Conservation (phyloP, 2,888 invertebrate species). For the Aleiodes leptofemur region DNA sequence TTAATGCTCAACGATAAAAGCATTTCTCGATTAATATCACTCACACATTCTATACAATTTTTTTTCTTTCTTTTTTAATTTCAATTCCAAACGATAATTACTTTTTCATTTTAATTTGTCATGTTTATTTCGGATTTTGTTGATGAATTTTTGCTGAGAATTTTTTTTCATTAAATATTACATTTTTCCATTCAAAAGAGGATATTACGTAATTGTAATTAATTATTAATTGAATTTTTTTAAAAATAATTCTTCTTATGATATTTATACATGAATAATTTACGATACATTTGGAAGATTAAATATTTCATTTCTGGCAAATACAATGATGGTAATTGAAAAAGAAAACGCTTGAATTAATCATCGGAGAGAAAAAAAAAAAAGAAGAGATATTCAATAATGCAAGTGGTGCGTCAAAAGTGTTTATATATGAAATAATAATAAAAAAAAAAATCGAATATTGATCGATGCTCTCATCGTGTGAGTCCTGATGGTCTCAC, state of each 20-base stretch:
- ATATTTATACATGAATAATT: not conserved
- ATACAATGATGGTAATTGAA: not conserved
- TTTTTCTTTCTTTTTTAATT: not conserved
- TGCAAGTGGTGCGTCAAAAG: not conserved
- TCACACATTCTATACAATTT: not conserved
- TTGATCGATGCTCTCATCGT: conserved; percentile 13
- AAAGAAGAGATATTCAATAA: not conserved
- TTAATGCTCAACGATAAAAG: conserved; percentile 2
- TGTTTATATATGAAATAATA: not conserved
- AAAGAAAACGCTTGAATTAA: not conserved
- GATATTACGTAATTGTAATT: too few species aligned
- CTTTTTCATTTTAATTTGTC: not conserved
- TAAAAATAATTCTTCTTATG: not conserved
- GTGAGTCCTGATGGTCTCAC: not conserved
- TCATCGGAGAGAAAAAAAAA: not conserved
- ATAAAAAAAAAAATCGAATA: conserved; percentile 1
- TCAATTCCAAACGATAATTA: not conserved
- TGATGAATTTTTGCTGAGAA: too few species aligned
- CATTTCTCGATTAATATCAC: conserved; percentile 4
- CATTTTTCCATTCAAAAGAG: too few species aligned
- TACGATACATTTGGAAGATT: not conserved
- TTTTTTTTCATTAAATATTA: not conserved
- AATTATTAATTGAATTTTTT: too few species aligned
- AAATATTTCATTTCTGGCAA: not conserved
- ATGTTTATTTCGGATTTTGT: not conserved